Percentiles rank a stretch among this genome's conserved stretches.
Conservation (phyloP, 1,140 invertebrate genomes). For the Apis dorsata region DNA sequence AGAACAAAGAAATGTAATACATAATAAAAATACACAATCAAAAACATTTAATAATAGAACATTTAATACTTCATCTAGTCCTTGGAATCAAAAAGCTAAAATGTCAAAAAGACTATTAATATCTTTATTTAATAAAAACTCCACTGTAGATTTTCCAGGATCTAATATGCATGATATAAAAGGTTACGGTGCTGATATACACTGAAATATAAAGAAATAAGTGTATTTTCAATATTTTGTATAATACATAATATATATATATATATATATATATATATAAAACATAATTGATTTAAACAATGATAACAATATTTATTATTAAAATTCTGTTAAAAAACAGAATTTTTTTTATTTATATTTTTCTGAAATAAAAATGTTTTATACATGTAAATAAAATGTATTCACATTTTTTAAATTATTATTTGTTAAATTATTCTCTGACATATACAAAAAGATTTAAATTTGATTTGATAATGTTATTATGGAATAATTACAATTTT, state of each 20-base stretch:
- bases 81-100: constrained; percentile 43
- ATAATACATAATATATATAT: neutral
- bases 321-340: neutral
- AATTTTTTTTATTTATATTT: constrained; percentile 25
- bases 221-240: constrained; percentile 1
- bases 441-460: neutral
- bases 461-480: neutral
- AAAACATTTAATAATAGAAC: neutral
- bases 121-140: constrained; percentile 66
- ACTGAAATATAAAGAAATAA: neutral
- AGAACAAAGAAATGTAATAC: neutral
- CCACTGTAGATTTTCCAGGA: constrained; percentile 69
- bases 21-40: neutral
- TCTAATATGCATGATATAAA: constrained; percentile 75
- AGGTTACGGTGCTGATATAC: constrained; percentile 68
- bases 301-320: constrained; percentile 2
- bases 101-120: constrained; percentile 69
- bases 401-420: neutral
- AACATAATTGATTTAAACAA: neutral
- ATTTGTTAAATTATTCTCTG: neutral
- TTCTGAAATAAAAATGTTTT: neutral
- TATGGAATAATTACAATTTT: neutral
- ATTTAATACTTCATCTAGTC: constrained; percentile 3
- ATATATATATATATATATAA: neutral
- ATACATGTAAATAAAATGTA: neutral